Conservation (phyloP, 2,888 invertebrate genomes). For the Mesoligia furuncula region DNA sequence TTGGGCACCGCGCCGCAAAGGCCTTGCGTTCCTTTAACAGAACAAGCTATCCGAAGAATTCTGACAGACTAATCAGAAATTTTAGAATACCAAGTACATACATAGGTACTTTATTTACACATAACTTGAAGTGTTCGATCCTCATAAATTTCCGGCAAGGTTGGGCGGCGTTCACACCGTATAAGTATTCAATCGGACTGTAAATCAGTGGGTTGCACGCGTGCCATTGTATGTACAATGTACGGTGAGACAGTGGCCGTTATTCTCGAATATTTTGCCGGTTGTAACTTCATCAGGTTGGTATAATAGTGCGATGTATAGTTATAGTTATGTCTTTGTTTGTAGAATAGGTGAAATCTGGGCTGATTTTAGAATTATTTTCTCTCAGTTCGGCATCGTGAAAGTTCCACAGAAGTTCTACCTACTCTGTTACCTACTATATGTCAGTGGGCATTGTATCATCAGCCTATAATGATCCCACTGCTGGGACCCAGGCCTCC, state of each 20-base stretch:
- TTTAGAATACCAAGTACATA: conserved; percentile 27
- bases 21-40: background rate
- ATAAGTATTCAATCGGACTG: conserved; percentile 77
- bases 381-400: conserved; percentile 3
- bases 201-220: conserved; percentile 76
- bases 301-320: conserved; percentile 14
- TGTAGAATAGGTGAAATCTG: conserved; percentile 31
- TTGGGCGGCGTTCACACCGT: conserved; percentile 73
- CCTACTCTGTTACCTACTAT: too few species aligned
- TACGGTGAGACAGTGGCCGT: conserved; percentile 73
- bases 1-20: conserved; percentile 9
- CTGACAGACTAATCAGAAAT: conserved; percentile 46
- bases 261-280: conserved; percentile 63
- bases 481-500: too few species aligned
- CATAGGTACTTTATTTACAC: conserved; percentile 38
- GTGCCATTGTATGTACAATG: conserved; percentile 72
- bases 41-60: conserved; percentile 30
- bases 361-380: conserved; percentile 23
- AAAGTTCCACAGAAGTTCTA: background rate
- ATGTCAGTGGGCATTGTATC: too few species aligned
- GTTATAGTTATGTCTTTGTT: conserved; percentile 29
- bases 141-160: conserved; percentile 63
- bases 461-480: too few species aligned
- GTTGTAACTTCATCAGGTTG: conserved; percentile 58
- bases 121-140: conserved; percentile 47